Percentiles rank a stretch among this genome's conserved stretches.
Evolutionary conservation across 2,797 vertebrate species (phyloP).

Genomic region (Acrossocheilus wenchowensis): DNA sequence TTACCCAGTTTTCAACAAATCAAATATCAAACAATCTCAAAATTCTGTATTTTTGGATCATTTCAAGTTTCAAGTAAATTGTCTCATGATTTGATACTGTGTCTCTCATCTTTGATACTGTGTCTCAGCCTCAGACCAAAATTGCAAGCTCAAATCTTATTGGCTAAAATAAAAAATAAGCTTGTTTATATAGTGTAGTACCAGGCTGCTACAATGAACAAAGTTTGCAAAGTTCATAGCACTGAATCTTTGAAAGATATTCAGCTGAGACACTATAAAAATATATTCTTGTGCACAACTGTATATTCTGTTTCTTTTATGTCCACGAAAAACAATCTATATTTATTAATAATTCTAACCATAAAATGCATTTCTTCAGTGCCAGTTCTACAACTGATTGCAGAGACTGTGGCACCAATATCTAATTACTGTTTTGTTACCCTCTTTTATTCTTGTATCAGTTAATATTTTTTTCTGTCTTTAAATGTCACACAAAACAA

Average conservation of each 20-base stretch:
- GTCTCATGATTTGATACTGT: neutral
- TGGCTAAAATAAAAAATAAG: neutral
- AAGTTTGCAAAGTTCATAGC: neutral
- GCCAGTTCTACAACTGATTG: neutral
- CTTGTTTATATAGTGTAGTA: neutral
- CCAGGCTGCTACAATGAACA: neutral
- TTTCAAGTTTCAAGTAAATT: neutral
- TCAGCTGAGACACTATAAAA: neutral
- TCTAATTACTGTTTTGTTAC: neutral
- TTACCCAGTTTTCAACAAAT: conserved; percentile 33
- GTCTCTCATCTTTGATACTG: neutral
- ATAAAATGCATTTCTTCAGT: neutral
- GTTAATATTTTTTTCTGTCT: neutral
- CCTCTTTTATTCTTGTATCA: neutral
- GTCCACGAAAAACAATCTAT: neutral
- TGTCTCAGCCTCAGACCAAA: conserved; percentile 1
- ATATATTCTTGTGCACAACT: neutral
- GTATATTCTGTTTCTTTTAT: neutral
- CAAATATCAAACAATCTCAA: conserved; percentile 26
- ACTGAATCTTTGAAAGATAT: neutral
- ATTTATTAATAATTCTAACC: neutral
- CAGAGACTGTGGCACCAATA: neutral
- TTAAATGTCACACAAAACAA: neutral
- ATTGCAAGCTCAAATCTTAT: neutral
- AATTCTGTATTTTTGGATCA: neutral